Percentiles rank a stretch among this genome's conserved stretches.
phyloP scores from a whole-genome alignment of 1,140 invertebrate genomes.

The Papilio helenus region DNA sequence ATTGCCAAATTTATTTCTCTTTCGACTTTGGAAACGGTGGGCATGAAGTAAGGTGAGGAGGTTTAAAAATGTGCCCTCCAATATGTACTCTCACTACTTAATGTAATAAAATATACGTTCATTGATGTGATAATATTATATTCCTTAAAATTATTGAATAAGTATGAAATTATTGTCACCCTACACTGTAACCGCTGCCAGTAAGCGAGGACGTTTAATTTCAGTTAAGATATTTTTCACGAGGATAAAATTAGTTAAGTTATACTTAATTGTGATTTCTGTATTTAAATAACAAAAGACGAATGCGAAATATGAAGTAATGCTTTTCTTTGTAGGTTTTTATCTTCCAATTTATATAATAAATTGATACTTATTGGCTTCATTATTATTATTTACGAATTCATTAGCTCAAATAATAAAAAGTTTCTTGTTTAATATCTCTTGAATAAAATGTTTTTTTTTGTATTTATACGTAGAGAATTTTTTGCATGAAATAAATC shows the following conservation, averaged over 20 bases:
- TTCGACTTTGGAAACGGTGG: too few species aligned
- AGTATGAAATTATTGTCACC: constrained; percentile 26
- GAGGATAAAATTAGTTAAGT: constrained; percentile 39
- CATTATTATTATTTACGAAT: too few species aligned
- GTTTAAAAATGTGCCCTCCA: neutral
- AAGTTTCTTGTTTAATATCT: neutral
- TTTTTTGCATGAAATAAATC: neutral
- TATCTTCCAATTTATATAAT: too few species aligned
- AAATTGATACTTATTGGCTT: too few species aligned
- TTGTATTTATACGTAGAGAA: neutral
- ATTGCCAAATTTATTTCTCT: neutral
- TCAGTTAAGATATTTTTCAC: constrained; percentile 40
- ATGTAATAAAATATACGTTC: neutral
- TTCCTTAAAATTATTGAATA: neutral
- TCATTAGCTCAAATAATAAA: too few species aligned
- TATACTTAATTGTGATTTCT: constrained; percentile 33
- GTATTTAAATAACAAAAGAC: constrained; percentile 23
- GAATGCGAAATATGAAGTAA: neutral
- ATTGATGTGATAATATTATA: neutral
- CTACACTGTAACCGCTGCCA: neutral
- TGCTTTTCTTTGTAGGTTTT: neutral
- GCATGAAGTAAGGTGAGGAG: neutral
- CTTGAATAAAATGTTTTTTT: neutral
- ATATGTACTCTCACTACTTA: neutral
- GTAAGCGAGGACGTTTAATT: constrained; percentile 35